Evolutionary conservation across 2,797 vertebrate species (phyloP).

Genomic region (Melanotaenia parkinsoni): DNA sequence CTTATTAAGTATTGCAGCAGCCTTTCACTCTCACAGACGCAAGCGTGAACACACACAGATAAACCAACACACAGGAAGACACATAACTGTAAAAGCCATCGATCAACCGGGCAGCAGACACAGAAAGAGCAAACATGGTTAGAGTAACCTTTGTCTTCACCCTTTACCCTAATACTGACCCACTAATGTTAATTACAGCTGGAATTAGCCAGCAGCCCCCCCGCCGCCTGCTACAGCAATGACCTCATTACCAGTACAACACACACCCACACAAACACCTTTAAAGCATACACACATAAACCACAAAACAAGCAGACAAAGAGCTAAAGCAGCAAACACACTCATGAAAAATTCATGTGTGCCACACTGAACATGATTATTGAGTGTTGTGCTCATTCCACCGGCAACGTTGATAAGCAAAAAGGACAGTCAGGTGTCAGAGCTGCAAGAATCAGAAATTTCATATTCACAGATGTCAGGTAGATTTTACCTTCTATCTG

Average conservation of each 20-base stretch:
- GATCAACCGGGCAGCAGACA: conserved; percentile 37
- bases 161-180: conserved; percentile 67
- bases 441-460: conserved; percentile 28
- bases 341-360: conserved; percentile 64
- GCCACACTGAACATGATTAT: conserved; percentile 46
- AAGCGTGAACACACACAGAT: conserved; percentile 11
- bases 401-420: conserved; percentile 12
- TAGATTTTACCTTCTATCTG: conserved; percentile 14
- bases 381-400: conserved; percentile 35
- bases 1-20: conserved; percentile 36
- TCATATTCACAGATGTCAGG: conserved; percentile 22
- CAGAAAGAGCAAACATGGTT: conserved; percentile 34
- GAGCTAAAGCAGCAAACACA: conserved; percentile 61
- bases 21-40: conserved; percentile 40
- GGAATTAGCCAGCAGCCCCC: conserved; percentile 70
- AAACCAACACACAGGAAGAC: conserved; percentile 7
- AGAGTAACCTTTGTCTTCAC: conserved; percentile 72
- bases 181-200: conserved; percentile 78
- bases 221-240: conserved; percentile 47
- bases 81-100: conserved; percentile 11
- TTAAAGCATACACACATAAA: conserved; percentile 30
- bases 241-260: conserved; percentile 74
- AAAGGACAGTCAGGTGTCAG: conserved; percentile 19
- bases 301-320: conserved; percentile 54
- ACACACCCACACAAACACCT: conserved; percentile 51